Base-by-base conservation (phyloP, 2,888 invertebrate genomes). In the Drosophila putrida region DNA sequence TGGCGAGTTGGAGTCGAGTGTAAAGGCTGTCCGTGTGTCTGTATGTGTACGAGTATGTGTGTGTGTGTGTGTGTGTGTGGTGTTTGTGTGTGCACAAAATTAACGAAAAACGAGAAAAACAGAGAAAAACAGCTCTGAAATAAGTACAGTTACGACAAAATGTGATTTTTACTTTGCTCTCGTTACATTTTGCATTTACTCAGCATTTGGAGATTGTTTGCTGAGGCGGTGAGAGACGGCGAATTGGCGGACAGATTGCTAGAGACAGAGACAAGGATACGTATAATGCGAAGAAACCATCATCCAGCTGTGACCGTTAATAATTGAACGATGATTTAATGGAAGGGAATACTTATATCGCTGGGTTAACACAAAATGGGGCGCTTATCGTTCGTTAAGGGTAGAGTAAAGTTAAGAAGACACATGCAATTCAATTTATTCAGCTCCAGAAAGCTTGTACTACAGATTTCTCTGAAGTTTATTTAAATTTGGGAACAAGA, bases 91-190 rank as follows among this genome's bases (percentile, higher is more conserved):
- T 74, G 78, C 58, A 64, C 61, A 80, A 81, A 80, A 86, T 86
- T 80, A 81, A 81, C 65, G 88, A 47, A 78, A 78, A 75, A 81
- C 54, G 67, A 74, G 75, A 72, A 83, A 81, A 77, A 71, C 59
- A 71, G 70, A 36, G 57, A 53, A 72, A 78, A 64, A 64, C 51
- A 65, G 58, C 67, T 64, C 9, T 51, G 41, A 65, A 63, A 65
- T 55, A 60, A 75, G 89, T 84, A 88, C 84, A 84, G 89, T 78
- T 69, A 46, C 78, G 78, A 66, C 87, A 84, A 84, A 84, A 84
- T 60, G 72, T 50, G 57, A 62, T 50, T 75, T 82, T 77, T 53
- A 68, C 76, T 67, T 74, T 71, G 55, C 64, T 60, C 68, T 72
- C 65, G 71, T 54, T 72, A 69, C 69, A 64, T 47, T 58, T 75